Base-by-base conservation (phyloP, 2,888 invertebrate genomes). In the Meloe dianella region DNA sequence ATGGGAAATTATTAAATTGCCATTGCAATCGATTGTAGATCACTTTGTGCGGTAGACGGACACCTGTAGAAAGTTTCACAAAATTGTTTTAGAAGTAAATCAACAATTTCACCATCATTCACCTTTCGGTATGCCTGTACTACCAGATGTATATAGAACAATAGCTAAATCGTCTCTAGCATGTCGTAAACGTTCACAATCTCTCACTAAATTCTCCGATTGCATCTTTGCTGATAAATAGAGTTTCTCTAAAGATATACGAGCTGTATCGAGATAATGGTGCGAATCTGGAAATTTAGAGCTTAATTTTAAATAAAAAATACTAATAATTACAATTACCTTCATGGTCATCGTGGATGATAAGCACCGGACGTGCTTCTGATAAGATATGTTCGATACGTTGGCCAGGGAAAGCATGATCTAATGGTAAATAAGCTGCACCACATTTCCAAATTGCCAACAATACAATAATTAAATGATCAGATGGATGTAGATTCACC, bases 121-220 rank as follows among this genome's bases (percentile, higher is more conserved):
- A 87, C 94, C 96, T 89, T 96, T 96, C 6, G 95, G 95, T 20
- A 92, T 85, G 0, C 95, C 96, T 0, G 95, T 95, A 79, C 95
- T 95, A 14, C 96, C 96, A 29, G 96, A 96, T 51, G 95, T 95
- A 77, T 94, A 95, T 20, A 94, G 83, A 20, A 94, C 89, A 58
- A 92, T 89, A 0, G 91, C 93, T 9, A 91, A 85, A 75, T 88
- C 87, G 57, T 87, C 85, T 27, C 81, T 83, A 0, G 81, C 71
- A 9, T 85, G 81, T 1, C 82, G 80, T 5, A 78, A 58, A 60
- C 62, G 73, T 62, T 78, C 76, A 12, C 67, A 65, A 4, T 72
- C 70, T 10, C 57, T 41, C 78, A 79, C 63, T 27, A 62, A 32
- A 20, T 67, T 64, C 6, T 73, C 74, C 1, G 85, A 78, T 57